Evolutionary conservation across 2,888 invertebrate genomes (phyloP), one percentile per base, ranked within the genome.

Genomic region (Drosophila formosana): DNA sequence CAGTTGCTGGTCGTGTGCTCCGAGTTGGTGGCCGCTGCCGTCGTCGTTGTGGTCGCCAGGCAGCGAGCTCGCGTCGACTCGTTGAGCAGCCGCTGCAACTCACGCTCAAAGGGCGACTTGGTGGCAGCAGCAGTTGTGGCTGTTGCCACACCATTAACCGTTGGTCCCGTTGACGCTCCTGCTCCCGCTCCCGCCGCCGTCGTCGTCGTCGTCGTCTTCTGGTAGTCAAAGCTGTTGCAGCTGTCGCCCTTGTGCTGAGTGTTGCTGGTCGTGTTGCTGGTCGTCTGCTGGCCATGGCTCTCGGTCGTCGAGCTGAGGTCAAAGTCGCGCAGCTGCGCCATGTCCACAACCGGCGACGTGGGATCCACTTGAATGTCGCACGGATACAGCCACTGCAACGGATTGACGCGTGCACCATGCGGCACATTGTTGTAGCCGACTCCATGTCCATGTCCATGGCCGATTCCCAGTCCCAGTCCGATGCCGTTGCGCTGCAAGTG

Each of bases 1-100:
- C 91, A 87, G 30, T 90, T 90, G 74, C 88, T 90, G 61, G 89
- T 89, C 9, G 80, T 83, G 8, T 78, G 83, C 32, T 82, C 80
- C 2, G 72, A 65, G 28, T 50, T 80, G 25, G 71, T 81, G 0
- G 74, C 77, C 0, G 82, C 76, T 7, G 76, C 77, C 4, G 78
- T 72, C 25, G 87, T 77, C 1, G 83, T 66, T 2, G 78, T 63
- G 70, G 70, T 71, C 60, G 65, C 78, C 63, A 89, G 68, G 34
- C 90, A 87, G 46, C 91, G 91, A 6, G 90, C 86, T 43, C 91
- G 78, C 41, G 91, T 89, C 4, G 93, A 93, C 79, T 96, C 96
- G 84, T 96, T 96, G 75, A 96, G 93, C 81, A 96, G 94, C 91
- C 96, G 95, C 92, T 96, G 96, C 80, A 96, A 95, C 91, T 96